Evolutionary conservation across 2,113 vertebrate genomes (phyloP).

Genomic region (Ammodytes dubius): DNA sequence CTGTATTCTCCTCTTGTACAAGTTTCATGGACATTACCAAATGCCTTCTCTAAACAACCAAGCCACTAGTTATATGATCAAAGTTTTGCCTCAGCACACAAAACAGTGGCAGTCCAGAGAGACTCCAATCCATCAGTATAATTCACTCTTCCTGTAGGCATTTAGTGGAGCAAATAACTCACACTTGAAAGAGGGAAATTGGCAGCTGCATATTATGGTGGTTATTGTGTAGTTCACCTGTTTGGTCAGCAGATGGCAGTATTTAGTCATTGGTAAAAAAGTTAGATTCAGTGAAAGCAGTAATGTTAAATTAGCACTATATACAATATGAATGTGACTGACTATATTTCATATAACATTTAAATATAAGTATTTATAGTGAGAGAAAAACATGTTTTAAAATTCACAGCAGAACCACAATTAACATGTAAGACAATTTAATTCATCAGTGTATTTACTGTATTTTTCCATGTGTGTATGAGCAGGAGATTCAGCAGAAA

Average conservation of each 20-base stretch:
- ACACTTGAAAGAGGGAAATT: background rate
- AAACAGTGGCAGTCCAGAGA: background rate
- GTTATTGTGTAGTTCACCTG: background rate
- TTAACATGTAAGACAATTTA: background rate
- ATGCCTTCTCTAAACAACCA: background rate
- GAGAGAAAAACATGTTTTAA: too few relatives aligned
- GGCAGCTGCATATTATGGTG: background rate
- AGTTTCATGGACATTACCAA: background rate
- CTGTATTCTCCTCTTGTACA: background rate
- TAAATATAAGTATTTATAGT: too few relatives aligned
- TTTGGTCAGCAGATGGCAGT: constrained; percentile 61
- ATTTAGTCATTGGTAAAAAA: background rate
- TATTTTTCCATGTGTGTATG: background rate
- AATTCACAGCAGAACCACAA: background rate
- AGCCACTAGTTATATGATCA: background rate
- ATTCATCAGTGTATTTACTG: background rate
- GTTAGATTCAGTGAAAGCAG: too few relatives aligned
- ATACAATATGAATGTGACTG: too few relatives aligned
- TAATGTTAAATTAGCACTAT: too few relatives aligned
- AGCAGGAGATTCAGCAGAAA: constrained; percentile 96
- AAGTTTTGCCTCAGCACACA: background rate
- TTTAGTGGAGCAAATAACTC: background rate
- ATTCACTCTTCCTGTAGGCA: background rate
- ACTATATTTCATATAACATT: too few relatives aligned
- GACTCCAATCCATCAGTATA: background rate